Evolutionary conservation across 2,797 vertebrate species (phyloP).

Genomic region (Masticophis lateralis): DNA sequence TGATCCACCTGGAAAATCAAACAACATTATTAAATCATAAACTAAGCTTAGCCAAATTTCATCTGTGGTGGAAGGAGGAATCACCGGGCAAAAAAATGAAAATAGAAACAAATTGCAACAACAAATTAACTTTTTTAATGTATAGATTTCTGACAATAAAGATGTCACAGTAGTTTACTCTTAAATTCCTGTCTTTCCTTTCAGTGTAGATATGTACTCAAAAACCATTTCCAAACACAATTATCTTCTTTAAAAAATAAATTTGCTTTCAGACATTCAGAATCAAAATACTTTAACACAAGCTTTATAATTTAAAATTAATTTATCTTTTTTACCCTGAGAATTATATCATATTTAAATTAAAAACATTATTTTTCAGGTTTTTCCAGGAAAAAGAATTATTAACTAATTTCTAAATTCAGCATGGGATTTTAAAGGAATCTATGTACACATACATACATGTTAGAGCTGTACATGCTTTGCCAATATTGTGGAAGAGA

Average conservation of each 20-base stretch:
- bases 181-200: not conserved
- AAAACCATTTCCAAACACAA: not conserved
- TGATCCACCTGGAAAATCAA: constrained; percentile 22
- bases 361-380: not conserved
- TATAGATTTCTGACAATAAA: not conserved
- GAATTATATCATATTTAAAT: not conserved
- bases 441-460: not conserved
- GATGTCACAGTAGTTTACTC: not conserved
- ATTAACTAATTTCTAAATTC: not conserved
- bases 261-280: not conserved
- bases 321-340: not conserved
- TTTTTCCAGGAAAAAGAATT: not conserved
- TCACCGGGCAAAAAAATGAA: not conserved
- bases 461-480: not conserved
- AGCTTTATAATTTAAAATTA: not conserved
- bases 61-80: not conserved
- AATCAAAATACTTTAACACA: not conserved
- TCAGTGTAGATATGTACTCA: not conserved
- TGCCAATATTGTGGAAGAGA: not conserved
- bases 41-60: not conserved
- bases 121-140: not conserved
- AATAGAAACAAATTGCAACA: not conserved
- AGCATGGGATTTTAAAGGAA: not conserved
- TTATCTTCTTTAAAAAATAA: not conserved
- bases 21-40: not conserved